A percentile compares a stretch with the other conserved stretches of the same genome.
phyloP scores from a whole-genome alignment of 1,140 invertebrate genomes.

The Contarinia nasturtii region DNA sequence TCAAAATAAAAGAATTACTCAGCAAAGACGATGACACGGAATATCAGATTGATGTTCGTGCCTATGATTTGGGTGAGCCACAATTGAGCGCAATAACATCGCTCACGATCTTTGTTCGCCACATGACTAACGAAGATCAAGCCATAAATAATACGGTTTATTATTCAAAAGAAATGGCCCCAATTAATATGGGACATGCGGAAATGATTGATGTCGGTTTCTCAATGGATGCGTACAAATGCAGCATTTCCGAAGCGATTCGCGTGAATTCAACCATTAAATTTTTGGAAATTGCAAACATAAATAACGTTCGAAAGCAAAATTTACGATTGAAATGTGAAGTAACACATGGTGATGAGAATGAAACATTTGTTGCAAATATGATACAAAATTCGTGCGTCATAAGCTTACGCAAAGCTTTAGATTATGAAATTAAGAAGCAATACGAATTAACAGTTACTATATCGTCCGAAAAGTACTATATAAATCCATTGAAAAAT shows the following conservation, averaged over 20 bases:
- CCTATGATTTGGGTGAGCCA: conserved; percentile 73
- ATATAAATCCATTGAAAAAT: conserved; percentile 53
- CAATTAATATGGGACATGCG: conserved; percentile 20
- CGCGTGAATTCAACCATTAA: conserved; percentile 18
- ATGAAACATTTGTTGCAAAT: conserved; percentile 47
- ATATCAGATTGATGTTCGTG: conserved; percentile 69
- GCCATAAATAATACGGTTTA: conserved; percentile 1
- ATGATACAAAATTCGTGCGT: conserved; percentile 62
- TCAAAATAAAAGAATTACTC: conserved; percentile 61
- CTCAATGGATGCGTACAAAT: conserved; percentile 60
- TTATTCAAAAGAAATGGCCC: conserved; percentile 7
- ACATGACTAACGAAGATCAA: conserved; percentile 36
- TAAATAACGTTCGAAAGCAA: conserved; percentile 11
- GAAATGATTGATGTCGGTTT: conserved; percentile 58
- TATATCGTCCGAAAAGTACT: conserved; percentile 51
- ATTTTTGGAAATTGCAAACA: conserved; percentile 21
- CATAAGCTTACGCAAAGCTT: conserved; percentile 39
- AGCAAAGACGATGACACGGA: conserved; percentile 68
- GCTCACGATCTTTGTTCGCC: conserved; percentile 63
- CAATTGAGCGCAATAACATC: conserved; percentile 59
- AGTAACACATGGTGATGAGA: conserved; percentile 48
- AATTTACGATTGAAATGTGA: conserved; percentile 33
- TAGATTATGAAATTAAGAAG: conserved; percentile 57
- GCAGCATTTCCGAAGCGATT: conserved; percentile 51
- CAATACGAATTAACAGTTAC: conserved; percentile 57